Evolutionary conservation across 2,797 vertebrate species (phyloP).

Genomic region (Lepidocolaptes lacrymiger): DNA sequence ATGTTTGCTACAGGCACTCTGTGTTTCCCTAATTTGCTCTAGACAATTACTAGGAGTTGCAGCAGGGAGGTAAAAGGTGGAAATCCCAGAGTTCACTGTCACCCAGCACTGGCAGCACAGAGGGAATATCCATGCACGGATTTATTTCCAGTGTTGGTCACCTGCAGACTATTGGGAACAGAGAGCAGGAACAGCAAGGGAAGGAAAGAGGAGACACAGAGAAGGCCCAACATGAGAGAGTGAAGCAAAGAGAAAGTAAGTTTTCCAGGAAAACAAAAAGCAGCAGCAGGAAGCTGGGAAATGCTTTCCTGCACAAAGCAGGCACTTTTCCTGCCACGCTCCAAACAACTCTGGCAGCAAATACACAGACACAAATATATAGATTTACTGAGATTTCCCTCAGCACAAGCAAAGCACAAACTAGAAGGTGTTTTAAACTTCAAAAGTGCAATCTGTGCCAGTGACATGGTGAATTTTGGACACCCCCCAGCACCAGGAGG

Average conservation of each 20-base stretch:
- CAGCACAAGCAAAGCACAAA: background rate
- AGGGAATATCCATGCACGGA: background rate
- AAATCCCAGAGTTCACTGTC: background rate
- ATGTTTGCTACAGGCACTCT: background rate
- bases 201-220: too few relatives aligned
- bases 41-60: background rate
- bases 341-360: background rate
- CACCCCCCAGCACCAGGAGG: background rate
- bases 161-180: background rate
- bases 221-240: background rate
- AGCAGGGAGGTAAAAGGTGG: background rate
- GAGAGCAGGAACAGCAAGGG: background rate
- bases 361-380: background rate
- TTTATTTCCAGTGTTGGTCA: background rate
- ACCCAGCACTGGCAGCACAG: background rate
- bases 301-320: background rate
- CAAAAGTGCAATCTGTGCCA: background rate
- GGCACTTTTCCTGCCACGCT: background rate
- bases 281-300: background rate
- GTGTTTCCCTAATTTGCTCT: background rate
- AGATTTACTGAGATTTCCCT: background rate
- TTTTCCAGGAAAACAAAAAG: background rate
- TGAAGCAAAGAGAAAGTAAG: background rate
- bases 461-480: background rate
- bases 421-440: background rate